Evolutionary conservation across 2,888 invertebrate genomes (phyloP).

Genomic region (Gnatocerus cornutus): DNA sequence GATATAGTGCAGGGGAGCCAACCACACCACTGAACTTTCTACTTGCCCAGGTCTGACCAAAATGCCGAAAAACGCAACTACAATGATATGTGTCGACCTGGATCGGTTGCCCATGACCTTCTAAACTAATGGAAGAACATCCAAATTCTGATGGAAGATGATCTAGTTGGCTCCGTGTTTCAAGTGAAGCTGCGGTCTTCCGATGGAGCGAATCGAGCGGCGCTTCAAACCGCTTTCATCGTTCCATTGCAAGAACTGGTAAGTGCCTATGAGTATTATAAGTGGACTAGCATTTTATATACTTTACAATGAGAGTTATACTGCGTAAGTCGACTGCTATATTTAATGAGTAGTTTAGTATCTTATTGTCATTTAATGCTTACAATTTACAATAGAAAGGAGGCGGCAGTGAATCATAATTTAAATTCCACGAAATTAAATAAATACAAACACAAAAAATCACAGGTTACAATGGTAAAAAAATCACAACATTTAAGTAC

Average conservation of each 20-base stretch:
- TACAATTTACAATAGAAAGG: constrained; percentile 45
- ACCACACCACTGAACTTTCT: neutral
- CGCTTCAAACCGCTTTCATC: too few relatives aligned
- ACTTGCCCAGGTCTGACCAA: constrained; percentile 38
- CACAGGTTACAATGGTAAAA: constrained; percentile 46
- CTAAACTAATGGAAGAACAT: constrained; percentile 40
- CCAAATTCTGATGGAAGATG: constrained; percentile 32
- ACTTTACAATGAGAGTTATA: constrained; percentile 48
- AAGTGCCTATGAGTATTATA: constrained; percentile 48
- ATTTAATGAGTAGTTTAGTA: constrained; percentile 33
- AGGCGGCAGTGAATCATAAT: constrained; percentile 45
- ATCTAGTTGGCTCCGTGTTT: constrained; percentile 25
- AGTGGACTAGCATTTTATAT: constrained; percentile 48
- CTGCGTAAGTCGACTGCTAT: constrained; percentile 30
- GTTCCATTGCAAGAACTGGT: constrained; percentile 1
- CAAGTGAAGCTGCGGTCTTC: constrained; percentile 18
- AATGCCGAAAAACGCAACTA: constrained; percentile 40
- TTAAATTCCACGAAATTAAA: constrained; percentile 30
- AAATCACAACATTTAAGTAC: constrained; percentile 36
- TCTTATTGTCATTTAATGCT: constrained; percentile 48
- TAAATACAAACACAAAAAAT: constrained; percentile 33
- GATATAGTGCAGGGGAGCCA: constrained; percentile 46
- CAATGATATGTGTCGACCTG: constrained; percentile 50
- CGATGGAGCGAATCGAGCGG: neutral
- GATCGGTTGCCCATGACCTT: constrained; percentile 18